phyloP scores from a whole-genome alignment of 2,888 invertebrate species.

The Aleiodes leptofemur region DNA sequence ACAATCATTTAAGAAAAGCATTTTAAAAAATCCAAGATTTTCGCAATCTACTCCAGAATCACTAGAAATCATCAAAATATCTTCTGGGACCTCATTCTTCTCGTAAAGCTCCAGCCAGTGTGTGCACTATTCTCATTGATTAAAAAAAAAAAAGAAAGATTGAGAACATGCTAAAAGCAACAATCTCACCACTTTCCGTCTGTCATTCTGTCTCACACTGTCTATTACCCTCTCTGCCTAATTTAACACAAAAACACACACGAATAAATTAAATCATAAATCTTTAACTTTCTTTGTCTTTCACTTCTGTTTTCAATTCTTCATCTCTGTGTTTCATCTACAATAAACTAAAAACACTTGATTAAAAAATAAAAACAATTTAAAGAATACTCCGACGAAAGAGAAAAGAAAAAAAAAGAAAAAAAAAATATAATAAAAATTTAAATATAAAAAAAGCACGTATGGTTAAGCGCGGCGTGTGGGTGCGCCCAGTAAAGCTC shows the following conservation, averaged over 20 bases:
- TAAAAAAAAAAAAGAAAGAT: not conserved
- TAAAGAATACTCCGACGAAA: constrained; percentile 21
- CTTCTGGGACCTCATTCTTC: no score
- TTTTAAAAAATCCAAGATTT: no score
- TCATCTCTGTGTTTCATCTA: constrained; percentile 47
- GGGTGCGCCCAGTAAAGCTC: constrained; percentile 63
- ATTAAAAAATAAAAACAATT: not conserved
- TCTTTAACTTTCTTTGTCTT: constrained; percentile 21
- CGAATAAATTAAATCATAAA: constrained; percentile 25
- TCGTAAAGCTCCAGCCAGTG: no score
- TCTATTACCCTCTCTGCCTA: constrained; percentile 25
- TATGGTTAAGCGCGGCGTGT: constrained; percentile 71
- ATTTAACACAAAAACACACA: constrained; percentile 40
- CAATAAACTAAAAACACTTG: constrained; percentile 25
- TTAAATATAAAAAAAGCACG: constrained; percentile 58
- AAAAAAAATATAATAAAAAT: constrained; percentile 32
- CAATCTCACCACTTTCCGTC: constrained; percentile 32
- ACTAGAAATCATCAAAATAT: no score
- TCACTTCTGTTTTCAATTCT: constrained; percentile 33
- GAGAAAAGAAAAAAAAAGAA: constrained; percentile 23
- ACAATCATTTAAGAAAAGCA: no score
- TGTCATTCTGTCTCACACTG: constrained; percentile 37
- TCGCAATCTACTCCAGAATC: no score
- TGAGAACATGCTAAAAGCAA: constrained; percentile 1
- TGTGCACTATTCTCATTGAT: not conserved